Conservation (phyloP, 2,113 vertebrate genomes). For the Mellivora capensis region DNA sequence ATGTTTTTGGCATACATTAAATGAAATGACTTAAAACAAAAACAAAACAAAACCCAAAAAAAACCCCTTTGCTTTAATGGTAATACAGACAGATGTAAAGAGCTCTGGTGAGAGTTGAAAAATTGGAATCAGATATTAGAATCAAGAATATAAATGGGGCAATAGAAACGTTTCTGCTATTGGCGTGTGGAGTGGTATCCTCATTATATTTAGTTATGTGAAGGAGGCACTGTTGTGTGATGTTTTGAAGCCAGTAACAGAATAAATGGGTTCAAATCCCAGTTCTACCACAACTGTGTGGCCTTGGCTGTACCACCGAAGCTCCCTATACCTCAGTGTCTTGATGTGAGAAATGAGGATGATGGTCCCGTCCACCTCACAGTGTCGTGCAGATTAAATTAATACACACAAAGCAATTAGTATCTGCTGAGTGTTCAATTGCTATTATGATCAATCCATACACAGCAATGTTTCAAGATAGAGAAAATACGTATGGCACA, state of each 20-base stretch:
- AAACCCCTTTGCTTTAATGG: not conserved
- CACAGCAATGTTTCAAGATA: not conserved
- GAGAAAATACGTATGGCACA: not conserved
- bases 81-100: slow-evolving; percentile 1
- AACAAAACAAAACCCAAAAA: not conserved
- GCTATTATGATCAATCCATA: not conserved
- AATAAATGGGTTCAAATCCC: not conserved
- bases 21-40: slow-evolving; percentile 37
- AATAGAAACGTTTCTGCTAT: not conserved
- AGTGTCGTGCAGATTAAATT: not conserved
- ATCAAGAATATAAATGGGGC: not conserved
- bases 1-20: slow-evolving; percentile 62
- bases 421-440: not conserved
- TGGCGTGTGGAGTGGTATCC: not conserved
- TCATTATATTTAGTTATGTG: not conserved
- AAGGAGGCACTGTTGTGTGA: not conserved
- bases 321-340: not conserved
- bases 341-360: not conserved
- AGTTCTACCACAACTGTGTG: not conserved
- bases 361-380: not conserved
- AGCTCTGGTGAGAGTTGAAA: slow-evolving; percentile 33
- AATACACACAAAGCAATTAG: not conserved
- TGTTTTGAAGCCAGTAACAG: not conserved
- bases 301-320: not conserved
- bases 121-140: slow-evolving; percentile 24